phyloP scores from a whole-genome alignment of 2,888 invertebrate genomes.

The Vesta saturnalis region DNA sequence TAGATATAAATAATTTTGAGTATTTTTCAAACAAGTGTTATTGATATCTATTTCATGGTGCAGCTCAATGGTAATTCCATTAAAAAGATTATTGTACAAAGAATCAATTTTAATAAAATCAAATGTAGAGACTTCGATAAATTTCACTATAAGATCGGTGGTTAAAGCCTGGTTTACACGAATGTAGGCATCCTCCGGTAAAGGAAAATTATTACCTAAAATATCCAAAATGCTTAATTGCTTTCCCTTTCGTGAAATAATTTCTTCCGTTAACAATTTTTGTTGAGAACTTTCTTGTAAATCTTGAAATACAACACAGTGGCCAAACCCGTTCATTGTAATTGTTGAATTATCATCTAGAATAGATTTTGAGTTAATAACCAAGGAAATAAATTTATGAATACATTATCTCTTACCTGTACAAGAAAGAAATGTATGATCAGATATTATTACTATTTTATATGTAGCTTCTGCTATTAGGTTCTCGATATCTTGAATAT shows the following conservation, averaged over 20 bases:
- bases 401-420: slow-evolving; percentile 14
- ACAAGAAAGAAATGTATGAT: neutral
- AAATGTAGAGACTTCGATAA: neutral
- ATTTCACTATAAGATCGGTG: slow-evolving; percentile 7
- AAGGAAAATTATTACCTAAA: neutral
- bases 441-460: neutral
- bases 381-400: neutral
- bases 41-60: slow-evolving; percentile 8
- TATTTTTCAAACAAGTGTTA: neutral
- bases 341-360: neutral
- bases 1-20: slow-evolving; percentile 9
- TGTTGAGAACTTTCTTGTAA: slow-evolving; percentile 19
- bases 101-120: slow-evolving; percentile 13
- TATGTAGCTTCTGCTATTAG: neutral
- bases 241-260: slow-evolving; percentile 14
- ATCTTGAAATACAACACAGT: slow-evolving; percentile 17
- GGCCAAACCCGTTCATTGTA: slow-evolving; percentile 19
- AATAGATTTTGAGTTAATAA: neutral
- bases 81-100: slow-evolving; percentile 10
- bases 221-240: slow-evolving; percentile 17
- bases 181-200: slow-evolving; percentile 2
- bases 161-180: slow-evolving; percentile 10
- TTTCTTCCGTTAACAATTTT: slow-evolving; percentile 10
- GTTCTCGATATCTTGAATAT: neutral
- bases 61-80: slow-evolving; percentile 9